Evolutionary conservation across 2,113 vertebrate species (phyloP), one percentile per base, ranked within the genome.

Genomic region (Eulacestoma nigropectus): DNA sequence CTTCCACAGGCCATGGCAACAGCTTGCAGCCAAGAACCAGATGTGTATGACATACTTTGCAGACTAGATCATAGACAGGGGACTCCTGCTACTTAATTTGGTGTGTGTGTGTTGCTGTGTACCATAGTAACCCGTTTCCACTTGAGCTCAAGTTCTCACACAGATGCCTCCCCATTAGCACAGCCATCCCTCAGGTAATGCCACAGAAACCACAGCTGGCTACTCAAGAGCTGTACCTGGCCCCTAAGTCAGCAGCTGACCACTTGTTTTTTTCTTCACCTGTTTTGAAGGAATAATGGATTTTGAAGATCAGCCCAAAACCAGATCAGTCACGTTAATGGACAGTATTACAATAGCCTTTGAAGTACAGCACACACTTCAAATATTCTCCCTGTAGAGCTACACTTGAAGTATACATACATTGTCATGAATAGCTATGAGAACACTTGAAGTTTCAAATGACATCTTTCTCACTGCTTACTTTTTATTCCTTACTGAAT

Each of bases 61-160:
- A 92, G 60, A 70, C 83, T 77, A 90, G 94, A 67, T 97, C 90
- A 96, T 26, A 63, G 78, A 25, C 75, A 90, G 90, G 95, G 93
- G 90, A 93, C 88, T 95, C 94, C 90, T 77, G 60, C 55, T 86
- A 55, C 95, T 95, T 97, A 93, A 95, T 94, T 94, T 96, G 94
- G 95, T 85, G 44, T 81, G 72, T 95, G 90, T 94, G 39, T 93
- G 76, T 93, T 95, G 86, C 95, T 89, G 90, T 86, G 95, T 78
- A 84, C 68, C 90, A 90, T 92, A 93, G 94, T 78, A 94, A 96
- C 89, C 79, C 30, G 72, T 78, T 93, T 95, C 88, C 94, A 90
- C 78, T 88, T 79, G 44, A 83, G 82, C 92, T 85, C 4, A 1
- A 65, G 74, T 75, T 93, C 59, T 93, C 70, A 70, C 77, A 87